Evolutionary conservation across 2,888 invertebrate species (phyloP), one percentile per base, ranked within the genome.

Genomic region (Terebella lapidaria): DNA sequence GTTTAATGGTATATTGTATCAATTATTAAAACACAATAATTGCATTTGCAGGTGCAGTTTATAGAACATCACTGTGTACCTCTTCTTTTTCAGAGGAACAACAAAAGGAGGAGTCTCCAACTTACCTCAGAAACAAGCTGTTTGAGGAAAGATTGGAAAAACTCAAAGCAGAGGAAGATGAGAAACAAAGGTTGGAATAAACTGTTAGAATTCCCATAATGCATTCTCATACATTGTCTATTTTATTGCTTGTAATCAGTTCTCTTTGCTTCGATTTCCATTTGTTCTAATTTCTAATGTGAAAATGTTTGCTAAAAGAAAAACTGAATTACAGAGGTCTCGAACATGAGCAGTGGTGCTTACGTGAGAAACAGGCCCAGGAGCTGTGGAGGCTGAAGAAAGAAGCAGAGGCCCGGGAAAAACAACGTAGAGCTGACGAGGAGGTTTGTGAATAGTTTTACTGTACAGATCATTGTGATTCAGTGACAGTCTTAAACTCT

Each of bases 361-460:
- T 15, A 27, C 26, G 53, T 27, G 53, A 53, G 22, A 10, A 67
- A 55, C 54, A 67, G 28, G 76, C 73, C 18, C 69, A 72, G 53
- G 63, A 68, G 26, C 69, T 67, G 55, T 71, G 71, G 66, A 58
- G 65, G 52, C 65, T 64, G 28, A 71, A 70, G 54, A 70, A 71
- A 62, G 72, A 74, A 47, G 60, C 71, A 56, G 74, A 72, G 58
- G 73, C 71, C 53, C 69, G 64, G 46, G 75, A 77, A 60, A 71
- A 64, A 61, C 61, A 65, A 54, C 64, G 67, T 54, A 68, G 60
- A 60, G 70, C 72, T 45, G 75, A 76, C 61, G 68, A 69, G 52
- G 73, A 77, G 73, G 77, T 75, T 28, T 10, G 3, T 51, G 22
- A 10, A 49, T 49, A 49, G 15, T 20, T 49, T 15, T 20, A 49